Evolutionary conservation across 2,888 invertebrate genomes (phyloP).

Genomic region (Arrhopalites spinosus): DNA sequence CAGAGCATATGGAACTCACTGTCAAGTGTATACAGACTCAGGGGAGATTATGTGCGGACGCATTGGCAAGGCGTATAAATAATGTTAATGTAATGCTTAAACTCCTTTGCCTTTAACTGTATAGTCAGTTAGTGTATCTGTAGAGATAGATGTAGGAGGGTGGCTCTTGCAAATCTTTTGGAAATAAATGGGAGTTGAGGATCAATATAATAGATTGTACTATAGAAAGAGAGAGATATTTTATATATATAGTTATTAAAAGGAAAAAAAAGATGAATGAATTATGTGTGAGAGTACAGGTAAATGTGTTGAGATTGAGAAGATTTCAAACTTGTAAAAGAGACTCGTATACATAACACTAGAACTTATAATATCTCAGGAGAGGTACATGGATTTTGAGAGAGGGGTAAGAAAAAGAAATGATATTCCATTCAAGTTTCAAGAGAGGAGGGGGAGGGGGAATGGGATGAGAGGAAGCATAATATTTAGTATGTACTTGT

Average conservation of each 20-base stretch:
- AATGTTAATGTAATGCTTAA: background rate
- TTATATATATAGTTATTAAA: background rate
- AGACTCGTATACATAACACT: background rate
- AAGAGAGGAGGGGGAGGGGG: background rate
- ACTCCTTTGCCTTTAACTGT: background rate
- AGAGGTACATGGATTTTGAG: background rate
- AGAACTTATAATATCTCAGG: background rate
- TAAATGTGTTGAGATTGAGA: slow-evolving; percentile 7
- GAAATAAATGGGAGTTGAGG: background rate
- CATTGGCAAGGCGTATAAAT: background rate
- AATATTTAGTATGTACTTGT: too few species aligned
- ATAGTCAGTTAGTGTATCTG: too few species aligned
- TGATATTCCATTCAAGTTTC: slow-evolving; percentile 7
- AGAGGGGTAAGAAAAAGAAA: background rate
- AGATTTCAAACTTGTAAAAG: background rate
- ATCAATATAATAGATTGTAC: background rate
- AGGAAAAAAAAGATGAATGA: background rate
- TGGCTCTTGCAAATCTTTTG: background rate
- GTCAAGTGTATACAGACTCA: background rate
- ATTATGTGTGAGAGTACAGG: background rate
- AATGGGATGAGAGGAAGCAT: slow-evolving; percentile 10
- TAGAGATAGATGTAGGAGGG: slow-evolving; percentile 8
- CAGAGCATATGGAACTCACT: background rate
- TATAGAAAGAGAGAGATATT: background rate
- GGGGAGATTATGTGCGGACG: background rate